Percentiles rank a stretch among this genome's conserved stretches.
Evolutionary conservation across 2,113 vertebrate genomes (phyloP).

Genomic region (Ascaphus truei): DNA sequence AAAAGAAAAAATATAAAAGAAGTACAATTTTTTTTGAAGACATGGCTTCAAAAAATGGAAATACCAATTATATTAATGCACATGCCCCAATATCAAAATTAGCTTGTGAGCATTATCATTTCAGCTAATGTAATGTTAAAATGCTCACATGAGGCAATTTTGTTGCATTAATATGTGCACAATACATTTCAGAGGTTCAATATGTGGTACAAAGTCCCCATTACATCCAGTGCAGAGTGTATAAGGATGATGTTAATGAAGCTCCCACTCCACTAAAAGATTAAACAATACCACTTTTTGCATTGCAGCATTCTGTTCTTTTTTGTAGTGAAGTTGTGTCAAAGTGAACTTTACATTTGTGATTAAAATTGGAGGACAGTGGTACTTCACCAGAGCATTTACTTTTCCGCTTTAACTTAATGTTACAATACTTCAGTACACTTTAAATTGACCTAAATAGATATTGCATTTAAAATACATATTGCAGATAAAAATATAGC

Average conservation of each 20-base stretch:
- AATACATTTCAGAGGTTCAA: background rate
- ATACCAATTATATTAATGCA: too few relatives aligned
- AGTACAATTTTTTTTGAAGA: too few relatives aligned
- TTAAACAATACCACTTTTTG: background rate
- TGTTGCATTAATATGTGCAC: too few relatives aligned
- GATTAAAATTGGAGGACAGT: conserved; percentile 32
- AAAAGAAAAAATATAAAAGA: too few relatives aligned
- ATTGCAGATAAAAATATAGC: conserved; percentile 27
- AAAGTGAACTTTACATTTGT: conserved; percentile 23
- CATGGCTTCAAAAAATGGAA: too few relatives aligned
- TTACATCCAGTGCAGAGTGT: background rate
- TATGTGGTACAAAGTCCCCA: background rate
- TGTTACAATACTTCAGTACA: conserved; percentile 37
- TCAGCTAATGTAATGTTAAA: too few relatives aligned
- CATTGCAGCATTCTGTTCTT: background rate
- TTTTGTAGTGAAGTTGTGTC: background rate
- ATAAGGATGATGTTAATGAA: too few relatives aligned
- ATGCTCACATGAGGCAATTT: too few relatives aligned
- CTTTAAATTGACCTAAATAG: conserved; percentile 36
- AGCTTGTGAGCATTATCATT: too few relatives aligned
- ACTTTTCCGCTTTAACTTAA: conserved; percentile 21
- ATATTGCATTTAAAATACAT: conserved; percentile 36
- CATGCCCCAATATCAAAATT: too few relatives aligned
- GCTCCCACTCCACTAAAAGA: background rate
- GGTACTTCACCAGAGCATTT: conserved; percentile 11